These are phyloP conservation scores for Coregonus sp. DNA, from an alignment of 2,797 vertebrate genomes.

Conservation along the genomic window DNA sequence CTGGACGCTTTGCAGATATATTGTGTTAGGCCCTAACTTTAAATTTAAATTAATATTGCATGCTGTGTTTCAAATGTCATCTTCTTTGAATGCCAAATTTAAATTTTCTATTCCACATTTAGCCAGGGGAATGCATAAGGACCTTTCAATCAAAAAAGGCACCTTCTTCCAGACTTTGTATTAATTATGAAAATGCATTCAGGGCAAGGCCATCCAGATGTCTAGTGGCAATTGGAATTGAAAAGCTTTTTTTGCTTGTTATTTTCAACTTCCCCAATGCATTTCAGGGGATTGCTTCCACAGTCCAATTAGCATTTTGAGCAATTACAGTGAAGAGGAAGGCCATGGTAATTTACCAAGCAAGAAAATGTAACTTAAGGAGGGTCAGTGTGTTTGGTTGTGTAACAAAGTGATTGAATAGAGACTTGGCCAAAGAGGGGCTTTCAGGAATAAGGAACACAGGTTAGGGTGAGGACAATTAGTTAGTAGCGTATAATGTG, in stretches of 20 bases:
- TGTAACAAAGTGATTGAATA: neutral
- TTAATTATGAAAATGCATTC: conserved; percentile 84
- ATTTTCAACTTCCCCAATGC: conserved; percentile 73
- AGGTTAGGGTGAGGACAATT: neutral
- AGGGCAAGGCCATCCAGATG: conserved; percentile 78
- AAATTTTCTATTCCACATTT: conserved; percentile 72
- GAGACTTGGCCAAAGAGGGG: neutral
- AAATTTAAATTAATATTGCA: conserved; percentile 72
- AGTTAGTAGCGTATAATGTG: neutral
- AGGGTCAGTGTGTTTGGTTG: conserved; percentile 53
- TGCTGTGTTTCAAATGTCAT: conserved; percentile 76
- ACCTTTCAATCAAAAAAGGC: conserved; percentile 73
- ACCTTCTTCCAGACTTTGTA: conserved; percentile 69
- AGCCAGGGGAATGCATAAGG: conserved; percentile 64
- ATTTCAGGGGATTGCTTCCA: conserved; percentile 63
- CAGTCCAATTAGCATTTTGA: conserved; percentile 77
- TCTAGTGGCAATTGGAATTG: conserved; percentile 74
- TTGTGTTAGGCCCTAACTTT: conserved; percentile 56
- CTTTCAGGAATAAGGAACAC: neutral
- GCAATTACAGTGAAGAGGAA: conserved; percentile 72
- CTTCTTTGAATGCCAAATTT: conserved; percentile 70
- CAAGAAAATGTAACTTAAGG: conserved; percentile 49
- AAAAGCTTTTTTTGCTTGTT: conserved; percentile 70
- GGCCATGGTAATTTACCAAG: conserved; percentile 60
- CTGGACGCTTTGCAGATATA: conserved; percentile 49